Evolutionary conservation across 1,140 invertebrate species (phyloP), one percentile per base, ranked within the genome.

Genomic region (Contarinia nasturtii): DNA sequence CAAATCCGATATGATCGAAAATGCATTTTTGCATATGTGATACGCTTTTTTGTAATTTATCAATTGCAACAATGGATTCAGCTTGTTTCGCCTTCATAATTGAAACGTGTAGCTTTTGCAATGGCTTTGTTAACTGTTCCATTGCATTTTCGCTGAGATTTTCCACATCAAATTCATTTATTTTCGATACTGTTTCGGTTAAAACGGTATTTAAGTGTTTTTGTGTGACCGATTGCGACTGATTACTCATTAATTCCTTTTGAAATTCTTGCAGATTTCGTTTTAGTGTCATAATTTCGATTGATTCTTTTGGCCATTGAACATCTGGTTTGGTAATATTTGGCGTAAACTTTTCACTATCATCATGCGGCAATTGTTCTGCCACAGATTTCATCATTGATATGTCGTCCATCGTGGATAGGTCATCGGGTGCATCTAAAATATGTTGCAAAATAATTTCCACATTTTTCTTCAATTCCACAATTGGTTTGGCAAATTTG

Each of bases 351-450:
- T 38, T 17, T 20, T 19, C 10, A 11, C 15, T 14, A 42, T 17
- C 49, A 11, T 59, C 58, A 0, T 51, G 47, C 14, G 57, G 56
- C 17, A 60, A 45, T 1, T 57, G 57, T 49, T 67, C 71, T 15
- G 71, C 72, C 15, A 57, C 61, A 5, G 71, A 69, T 61, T 73
- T 73, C 19, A 74, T 62, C 12, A 61, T 64, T 8, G 72, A 75
- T 48, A 75, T 61, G 57, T 75, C 72, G 52, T 72, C 71, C 46
- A 73, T 57, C 11, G 71, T 74, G 5, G 71, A 68, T 53, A 70
- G 54, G 18, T 67, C 64, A 38, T 70, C 69, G 7, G 52, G 52
- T 17, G 49, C 54, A 59, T 68, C 67, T 41, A 70, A 37, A 2
- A 58, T 55, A 44, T 54, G 51, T 49, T 67, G 60, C 56, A 72